Base-by-base conservation (phyloP, 2,888 invertebrate genomes). In the Torymus auratus region DNA sequence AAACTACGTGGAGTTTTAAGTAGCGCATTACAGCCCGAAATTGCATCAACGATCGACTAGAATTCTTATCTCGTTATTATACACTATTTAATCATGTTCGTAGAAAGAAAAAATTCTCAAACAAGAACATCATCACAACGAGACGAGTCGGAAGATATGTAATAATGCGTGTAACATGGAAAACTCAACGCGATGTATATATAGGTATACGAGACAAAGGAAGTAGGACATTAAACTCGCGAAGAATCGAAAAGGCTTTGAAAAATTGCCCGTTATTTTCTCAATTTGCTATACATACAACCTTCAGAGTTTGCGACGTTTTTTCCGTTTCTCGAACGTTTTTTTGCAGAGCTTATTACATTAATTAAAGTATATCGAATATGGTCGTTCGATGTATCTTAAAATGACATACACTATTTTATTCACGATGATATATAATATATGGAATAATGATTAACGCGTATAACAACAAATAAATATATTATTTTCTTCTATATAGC, bases 301-400 rank as follows among this genome's bases (percentile, higher is more conserved):
- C 82, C 82, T 78, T 80, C 58, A 71, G 82, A 82, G 82, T 80
- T 82, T 80, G 82, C 82, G 82, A 81, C 28, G 28, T 28, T 74
- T 82, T 80, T 68, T 64, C 69, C 81, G 80, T 79, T 80, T 55
- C 77, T 77, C 69, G 71, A 75, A 82, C 81, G 78, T 74, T 28
- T 23, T 53, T 74, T 67, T 41, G 41, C 2, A 17, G 7, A 56
- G 17, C 15, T 62, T 62, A 68, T 23, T 70, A 61, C 41, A 28
- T 62, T 69, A 55, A 62, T 73, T 80, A 23, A 61, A 55, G 41
- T 62, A 28, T 56, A 55, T 55, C 15, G 73, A 23, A 67, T 79
- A 80, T 53, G 50, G 69, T 68, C 50, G 7, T 69, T 77, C 77
- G 64, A 81, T 77, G 72, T 67, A 61, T 62, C 28, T 28, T 28